Evolutionary conservation across 2,888 invertebrate species (phyloP), one percentile per base, ranked within the genome.

Genomic region (Clostera curtula): DNA sequence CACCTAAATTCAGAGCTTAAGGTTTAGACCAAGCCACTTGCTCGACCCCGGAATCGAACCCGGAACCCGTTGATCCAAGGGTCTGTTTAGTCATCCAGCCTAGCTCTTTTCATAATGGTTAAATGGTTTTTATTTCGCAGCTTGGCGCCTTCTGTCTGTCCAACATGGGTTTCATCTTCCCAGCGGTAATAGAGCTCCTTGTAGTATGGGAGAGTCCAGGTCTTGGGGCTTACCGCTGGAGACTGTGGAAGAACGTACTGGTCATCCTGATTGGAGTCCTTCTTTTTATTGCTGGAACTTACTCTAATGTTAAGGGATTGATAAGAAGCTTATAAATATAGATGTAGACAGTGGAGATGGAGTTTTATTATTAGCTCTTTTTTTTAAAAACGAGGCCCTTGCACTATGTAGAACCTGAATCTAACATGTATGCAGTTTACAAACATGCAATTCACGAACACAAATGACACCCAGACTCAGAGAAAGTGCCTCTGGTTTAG

Each of bases 121-220:
- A n/a, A n/a, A n/a, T n/a, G n/a, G n/a, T 24, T 26, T 25, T 21
- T 15, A 13, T 5, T 17, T 64, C 61, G 19, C 56, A 72, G 72
- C 41, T 69, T 1, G 72, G 72, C 2, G 32, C 55, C 1, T 60
- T 72, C 22, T 69, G 69, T 26, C 40, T 72, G 0, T 41, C 66
- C 2, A 67, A 68, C 36, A 69, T 72, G 66, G 66, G 66, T 0
- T 67, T 72, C 22, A 65, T 72, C 7, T 68, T 59, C 53, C 72
- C 72, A 0, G 51, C 47, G 10, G 0, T 59, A 0, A 68, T 72
- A 13, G 33, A 40, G 6, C 17, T 63, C 1, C 25, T 68, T 1
- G 60, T 66, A 0, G n/a, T 47, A 3, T 67, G 56, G 49, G 27
- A 62, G 0, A 46, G 63, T 10, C 71, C 72, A 3, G 71, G 72